Evolutionary conservation across 2,888 invertebrate species (phyloP).

Genomic region (Nemapogon koenigi): DNA sequence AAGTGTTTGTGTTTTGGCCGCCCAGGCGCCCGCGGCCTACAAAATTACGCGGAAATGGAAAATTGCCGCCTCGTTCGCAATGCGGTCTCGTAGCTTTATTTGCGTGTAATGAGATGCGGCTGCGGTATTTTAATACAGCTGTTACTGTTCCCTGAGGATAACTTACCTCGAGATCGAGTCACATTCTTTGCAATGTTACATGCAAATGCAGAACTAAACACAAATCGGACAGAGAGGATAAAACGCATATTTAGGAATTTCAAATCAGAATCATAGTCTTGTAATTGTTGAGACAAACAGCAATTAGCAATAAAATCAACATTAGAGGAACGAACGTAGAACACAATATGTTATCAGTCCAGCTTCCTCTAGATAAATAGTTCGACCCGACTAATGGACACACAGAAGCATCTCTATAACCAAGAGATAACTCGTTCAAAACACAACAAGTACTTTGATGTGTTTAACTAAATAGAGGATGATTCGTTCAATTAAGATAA

Average conservation of each 20-base stretch:
- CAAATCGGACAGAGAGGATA: not conserved
- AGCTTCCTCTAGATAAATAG: conserved; percentile 4
- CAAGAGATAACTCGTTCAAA: not conserved
- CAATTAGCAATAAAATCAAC: conserved; percentile 1
- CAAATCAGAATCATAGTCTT: too few species aligned
- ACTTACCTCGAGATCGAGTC: too few species aligned
- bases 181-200: not conserved
- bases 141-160: conserved; percentile 20
- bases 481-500: conserved; percentile 47
- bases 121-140: conserved; percentile 8
- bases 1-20: conserved; percentile 43
- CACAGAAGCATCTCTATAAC: conserved; percentile 1
- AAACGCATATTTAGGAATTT: too few species aligned
- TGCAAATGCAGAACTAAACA: not conserved
- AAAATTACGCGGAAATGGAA: conserved; percentile 33
- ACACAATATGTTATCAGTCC: conserved; percentile 4
- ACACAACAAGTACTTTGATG: conserved; percentile 19
- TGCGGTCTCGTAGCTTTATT: conserved; percentile 40
- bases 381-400: conserved; percentile 4
- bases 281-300: too few species aligned
- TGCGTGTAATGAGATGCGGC: conserved; percentile 16
- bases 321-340: too few species aligned
- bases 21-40: conserved; percentile 18
- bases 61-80: conserved; percentile 32
- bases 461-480: conserved; percentile 41